Base-by-base conservation (phyloP, 2,113 vertebrate species). In the Chionomys nivalis region DNA sequence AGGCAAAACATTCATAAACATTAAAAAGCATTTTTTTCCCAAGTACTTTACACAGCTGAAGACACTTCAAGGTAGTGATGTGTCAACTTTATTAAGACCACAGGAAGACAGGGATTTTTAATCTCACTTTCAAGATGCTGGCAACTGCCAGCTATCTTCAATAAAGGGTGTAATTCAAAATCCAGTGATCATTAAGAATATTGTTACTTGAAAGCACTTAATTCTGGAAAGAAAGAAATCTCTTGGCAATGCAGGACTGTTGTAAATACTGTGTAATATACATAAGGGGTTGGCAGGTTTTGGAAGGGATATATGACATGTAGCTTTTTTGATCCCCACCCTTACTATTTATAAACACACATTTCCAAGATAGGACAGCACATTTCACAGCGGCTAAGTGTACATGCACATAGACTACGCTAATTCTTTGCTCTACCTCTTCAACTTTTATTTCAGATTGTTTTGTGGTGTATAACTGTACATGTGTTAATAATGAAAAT, bases 381-480 rank as follows among this genome's bases (percentile, higher is more conserved):
- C 16, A 33, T 76, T 76, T 73, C 76, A 31, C 42, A 44, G 28
- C 9, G 21, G 28, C 28, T 82, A 44, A 39, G 42, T 92, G 44
- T 61, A 42, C 36, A 39, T 72, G 65, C 28, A 78, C 66, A 66
- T 6, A 92, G 70, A 91, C 61, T 90, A 68, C 44, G 72, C 76
- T 78, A n/a, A 86, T 52, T 95, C 70, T 96, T 82, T 97, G 76
- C 16, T 96, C 96, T 97, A 97, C 97, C 97, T 97, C 97, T 95
- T 97, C 66, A 90, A 96, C 55, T 91, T 79, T 81, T 87, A 85
- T 91, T 95, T 91, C 89, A 94, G 94, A 76, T 93, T 94, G 93
- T 96, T 98, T 97, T 98, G 94, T 96, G 95, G 90, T 98, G 95
- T 97, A 97, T 97, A 98, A 75, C 44, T 98, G 97, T 98, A 97